Evolutionary conservation across 2,113 vertebrate genomes (phyloP), one percentile per base, ranked within the genome.

Genomic region (Raja brachyura): DNA sequence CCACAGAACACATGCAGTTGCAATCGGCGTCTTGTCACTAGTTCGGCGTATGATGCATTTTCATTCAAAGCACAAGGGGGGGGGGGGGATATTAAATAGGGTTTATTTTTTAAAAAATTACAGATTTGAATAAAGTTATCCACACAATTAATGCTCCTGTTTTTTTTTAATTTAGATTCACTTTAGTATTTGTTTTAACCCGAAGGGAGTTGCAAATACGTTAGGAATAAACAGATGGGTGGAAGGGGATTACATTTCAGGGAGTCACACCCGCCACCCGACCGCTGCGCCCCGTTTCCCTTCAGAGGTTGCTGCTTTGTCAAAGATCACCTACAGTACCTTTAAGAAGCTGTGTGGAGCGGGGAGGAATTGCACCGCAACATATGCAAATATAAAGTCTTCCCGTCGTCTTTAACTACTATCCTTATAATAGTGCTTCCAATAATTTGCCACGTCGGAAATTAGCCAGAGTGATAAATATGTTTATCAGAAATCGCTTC

Each of bases 171-270:
- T 48, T 54, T 68, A 68, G 61, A 33, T 33, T 63, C n/a, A 31
- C 73, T 74, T 68, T 48, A 18, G 3, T 93, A 56, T 93, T 93
- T 61, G 93, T 74, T 48, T 70, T 10, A 75, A 83, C 93, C 81
- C 31, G 59, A 88, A 66, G 93, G 93, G 93, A 93, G 93, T 93
- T 93, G 93, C 68, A 93, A 61, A 93, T 70, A 94, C 93, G 56
- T 66, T 33, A 31, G 93, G 68, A 93, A 73, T 93, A 94, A 94
- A 93, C 68, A 88, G 59, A n/a, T 39, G 93, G 93, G 93, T 76
- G 63, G 74, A 86, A 93, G 61, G 93, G 75, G 68, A 59, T 93
- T 93, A 93, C 73, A 93, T 94, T 94, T 93, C 90, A 88, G 11
- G 70, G 22, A 39, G 76, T 81, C 54, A 22, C 22, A 83, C 79